Evolutionary conservation across 2,888 invertebrate species (phyloP).

Genomic region (Germaria angustata): DNA sequence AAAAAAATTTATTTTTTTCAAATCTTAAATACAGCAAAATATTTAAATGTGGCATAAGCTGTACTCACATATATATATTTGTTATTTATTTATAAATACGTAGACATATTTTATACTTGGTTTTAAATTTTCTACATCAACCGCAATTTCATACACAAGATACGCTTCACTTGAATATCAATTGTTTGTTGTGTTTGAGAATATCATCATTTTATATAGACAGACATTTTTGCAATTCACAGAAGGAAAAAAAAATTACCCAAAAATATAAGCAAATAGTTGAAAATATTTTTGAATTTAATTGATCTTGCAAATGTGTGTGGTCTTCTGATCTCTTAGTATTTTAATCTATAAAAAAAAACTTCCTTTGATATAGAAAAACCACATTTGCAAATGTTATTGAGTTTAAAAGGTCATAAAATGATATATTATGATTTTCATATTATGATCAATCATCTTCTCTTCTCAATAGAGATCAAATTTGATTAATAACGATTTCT

Average conservation of each 20-base stretch:
- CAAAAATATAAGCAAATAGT: background rate
- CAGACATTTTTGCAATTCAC: constrained; percentile 16
- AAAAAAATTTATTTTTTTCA: background rate
- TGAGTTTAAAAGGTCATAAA: constrained; percentile 47
- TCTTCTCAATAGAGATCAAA: background rate
- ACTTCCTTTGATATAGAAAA: constrained; percentile 39
- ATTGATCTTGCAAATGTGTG: constrained; percentile 32
- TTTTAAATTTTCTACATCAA: constrained; percentile 18
- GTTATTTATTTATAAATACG: constrained; percentile 20
- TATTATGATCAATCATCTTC: constrained; percentile 37
- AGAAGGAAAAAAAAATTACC: background rate
- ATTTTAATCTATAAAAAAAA: constrained; percentile 11
- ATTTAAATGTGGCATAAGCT: background rate
- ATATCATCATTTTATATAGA: constrained; percentile 37
- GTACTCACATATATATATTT: background rate
- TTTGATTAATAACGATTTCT: constrained; percentile 46
- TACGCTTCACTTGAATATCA: constrained; percentile 3
- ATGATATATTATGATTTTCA: constrained; percentile 46
- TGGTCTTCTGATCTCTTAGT: constrained; percentile 36
- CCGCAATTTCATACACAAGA: background rate
- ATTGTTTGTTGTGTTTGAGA: constrained; percentile 21
- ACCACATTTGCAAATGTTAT: constrained; percentile 3
- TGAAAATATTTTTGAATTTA: constrained; percentile 25
- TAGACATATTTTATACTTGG: constrained; percentile 23
- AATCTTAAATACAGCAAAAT: background rate